Conservation (phyloP, 2,888 invertebrate genomes). For the Phortica magna region DNA sequence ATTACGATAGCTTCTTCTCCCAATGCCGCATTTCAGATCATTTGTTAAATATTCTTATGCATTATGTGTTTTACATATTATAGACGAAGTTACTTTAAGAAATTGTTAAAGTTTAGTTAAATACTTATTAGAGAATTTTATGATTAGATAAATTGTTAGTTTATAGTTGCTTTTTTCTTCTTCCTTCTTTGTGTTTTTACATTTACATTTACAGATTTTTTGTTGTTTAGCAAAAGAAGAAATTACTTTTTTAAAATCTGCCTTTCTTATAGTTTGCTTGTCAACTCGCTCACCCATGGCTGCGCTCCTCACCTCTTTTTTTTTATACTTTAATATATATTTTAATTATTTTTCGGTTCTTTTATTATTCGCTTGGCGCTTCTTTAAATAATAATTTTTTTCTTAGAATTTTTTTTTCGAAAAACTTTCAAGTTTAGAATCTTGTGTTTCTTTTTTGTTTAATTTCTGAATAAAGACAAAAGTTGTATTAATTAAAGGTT, state of each 20-base stretch:
- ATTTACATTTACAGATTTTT: slow-evolving; percentile 5
- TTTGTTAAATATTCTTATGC: too few species aligned
- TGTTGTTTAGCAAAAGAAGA: too few species aligned
- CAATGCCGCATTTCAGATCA: neutral
- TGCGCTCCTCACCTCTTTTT: neutral
- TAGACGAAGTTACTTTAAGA: too few species aligned
- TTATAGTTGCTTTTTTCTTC: neutral
- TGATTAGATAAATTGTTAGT: too few species aligned
- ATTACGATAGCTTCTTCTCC: neutral
- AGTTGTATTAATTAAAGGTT: neutral
- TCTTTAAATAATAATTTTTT: neutral
- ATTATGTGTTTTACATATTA: too few species aligned
- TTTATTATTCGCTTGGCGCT: slow-evolving; percentile 11
- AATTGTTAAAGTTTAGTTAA: too few species aligned
- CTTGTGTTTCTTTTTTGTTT: neutral
- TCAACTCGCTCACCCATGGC: neutral
- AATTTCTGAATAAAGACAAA: too few species aligned
- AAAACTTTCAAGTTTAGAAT: neutral
- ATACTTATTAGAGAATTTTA: too few species aligned
- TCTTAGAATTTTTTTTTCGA: neutral
- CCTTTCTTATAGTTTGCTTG: neutral
- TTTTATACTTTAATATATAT: neutral
- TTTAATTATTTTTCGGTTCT: neutral
- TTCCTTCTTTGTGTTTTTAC: neutral
- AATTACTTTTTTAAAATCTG: slow-evolving; percentile 1